phyloP scores from a whole-genome alignment of 2,113 vertebrate species.

The Cochlearius cochlearius region DNA sequence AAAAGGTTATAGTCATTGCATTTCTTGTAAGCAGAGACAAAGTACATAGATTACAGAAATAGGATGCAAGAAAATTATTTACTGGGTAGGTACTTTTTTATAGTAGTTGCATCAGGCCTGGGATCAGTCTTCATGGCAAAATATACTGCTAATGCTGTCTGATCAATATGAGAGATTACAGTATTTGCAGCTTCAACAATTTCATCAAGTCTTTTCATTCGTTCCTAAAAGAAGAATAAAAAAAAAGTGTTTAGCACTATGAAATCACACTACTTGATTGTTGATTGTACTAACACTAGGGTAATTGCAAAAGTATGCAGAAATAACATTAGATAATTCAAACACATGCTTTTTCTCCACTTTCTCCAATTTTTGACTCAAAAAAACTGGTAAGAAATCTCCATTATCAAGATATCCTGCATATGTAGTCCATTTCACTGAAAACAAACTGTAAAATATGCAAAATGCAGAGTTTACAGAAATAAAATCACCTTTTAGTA shows the following conservation, averaged over 20 bases:
- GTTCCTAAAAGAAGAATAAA: slow-evolving; percentile 77
- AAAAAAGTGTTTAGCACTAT: background rate
- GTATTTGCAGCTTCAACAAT: slow-evolving; percentile 86
- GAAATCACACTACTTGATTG: background rate
- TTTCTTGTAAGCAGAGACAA: slow-evolving; percentile 18
- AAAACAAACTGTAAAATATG: background rate
- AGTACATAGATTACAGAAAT: slow-evolving; percentile 57
- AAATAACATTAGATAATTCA: background rate
- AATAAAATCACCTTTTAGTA: background rate
- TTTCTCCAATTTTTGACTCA: background rate
- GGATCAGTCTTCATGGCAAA: slow-evolving; percentile 96
- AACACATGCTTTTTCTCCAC: background rate
- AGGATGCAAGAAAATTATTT: slow-evolving; percentile 84
- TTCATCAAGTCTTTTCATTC: slow-evolving; percentile 87
- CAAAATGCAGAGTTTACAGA: background rate
- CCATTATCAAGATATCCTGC: background rate
- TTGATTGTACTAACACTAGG: background rate
- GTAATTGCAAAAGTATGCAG: background rate
- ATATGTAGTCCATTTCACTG: background rate
- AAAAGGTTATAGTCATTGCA: background rate
- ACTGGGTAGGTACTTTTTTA: slow-evolving; percentile 93
- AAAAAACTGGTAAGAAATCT: background rate
- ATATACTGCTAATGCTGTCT: slow-evolving; percentile 90
- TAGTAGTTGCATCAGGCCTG: slow-evolving; percentile 92
- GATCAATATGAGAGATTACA: slow-evolving; percentile 91